Conservation (phyloP, 1,140 invertebrate species). For the Asobara japonica region DNA sequence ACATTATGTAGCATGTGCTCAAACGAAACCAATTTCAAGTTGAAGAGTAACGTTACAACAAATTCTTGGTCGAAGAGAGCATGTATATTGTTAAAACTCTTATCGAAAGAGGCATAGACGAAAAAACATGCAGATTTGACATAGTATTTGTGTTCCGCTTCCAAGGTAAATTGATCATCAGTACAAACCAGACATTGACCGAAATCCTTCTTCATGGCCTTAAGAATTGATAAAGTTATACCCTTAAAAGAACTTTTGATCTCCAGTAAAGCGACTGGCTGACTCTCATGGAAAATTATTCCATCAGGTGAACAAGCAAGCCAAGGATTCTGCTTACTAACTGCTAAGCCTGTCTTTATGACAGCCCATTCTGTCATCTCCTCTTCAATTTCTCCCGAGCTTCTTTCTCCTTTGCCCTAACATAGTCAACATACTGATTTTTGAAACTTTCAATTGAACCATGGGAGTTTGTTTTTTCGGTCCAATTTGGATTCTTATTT, state of each 20-base stretch:
- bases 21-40: neutral
- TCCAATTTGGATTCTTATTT: neutral
- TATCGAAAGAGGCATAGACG: neutral
- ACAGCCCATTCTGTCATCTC: conserved; percentile 4
- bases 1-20: neutral
- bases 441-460: neutral
- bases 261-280: conserved; percentile 31
- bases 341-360: conserved; percentile 31
- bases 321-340: conserved; percentile 36
- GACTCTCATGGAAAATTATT: conserved; percentile 31
- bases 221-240: conserved; percentile 17
- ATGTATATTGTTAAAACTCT: neutral
- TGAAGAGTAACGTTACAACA: neutral
- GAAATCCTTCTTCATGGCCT: neutral
- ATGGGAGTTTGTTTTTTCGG: neutral
- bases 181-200: neutral
- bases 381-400: conserved; percentile 30
- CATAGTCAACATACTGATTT: conserved; percentile 33
- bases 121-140: neutral
- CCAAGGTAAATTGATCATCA: neutral
- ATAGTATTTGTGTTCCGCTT: conserved; percentile 10
- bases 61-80: neutral
- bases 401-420: conserved; percentile 22
- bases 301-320: conserved; percentile 41
- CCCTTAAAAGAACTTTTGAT: conserved; percentile 36